Evolutionary conservation across 1,140 invertebrate genomes (phyloP).

Genomic region (Liolophura sinensis): DNA sequence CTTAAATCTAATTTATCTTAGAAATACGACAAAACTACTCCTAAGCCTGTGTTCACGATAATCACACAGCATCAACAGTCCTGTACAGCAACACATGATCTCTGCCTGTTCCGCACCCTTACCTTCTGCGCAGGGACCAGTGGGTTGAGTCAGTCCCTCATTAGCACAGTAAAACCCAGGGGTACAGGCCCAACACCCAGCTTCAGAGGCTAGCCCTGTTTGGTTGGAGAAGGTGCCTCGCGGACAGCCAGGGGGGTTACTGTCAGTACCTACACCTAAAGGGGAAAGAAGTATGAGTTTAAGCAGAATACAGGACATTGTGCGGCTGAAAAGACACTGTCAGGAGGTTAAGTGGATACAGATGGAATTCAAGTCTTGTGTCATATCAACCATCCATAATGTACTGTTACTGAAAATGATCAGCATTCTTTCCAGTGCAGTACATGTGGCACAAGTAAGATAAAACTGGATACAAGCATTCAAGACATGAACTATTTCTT

Average conservation of each 20-base stretch:
- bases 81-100: too few relatives aligned
- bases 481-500: too few relatives aligned
- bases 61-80: not conserved
- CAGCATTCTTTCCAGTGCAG: too few relatives aligned
- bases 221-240: slow-evolving; percentile 46
- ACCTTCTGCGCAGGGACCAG: slow-evolving; percentile 48
- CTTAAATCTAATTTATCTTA: too few relatives aligned
- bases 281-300: too few relatives aligned
- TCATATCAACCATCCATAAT: too few relatives aligned
- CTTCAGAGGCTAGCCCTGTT: slow-evolving; percentile 28
- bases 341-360: too few relatives aligned
- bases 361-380: too few relatives aligned
- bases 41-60: not conserved
- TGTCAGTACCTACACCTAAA: slow-evolving; percentile 37
- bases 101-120: not conserved
- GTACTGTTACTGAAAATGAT: too few relatives aligned
- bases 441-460: too few relatives aligned
- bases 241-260: slow-evolving; percentile 45
- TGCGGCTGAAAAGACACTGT: not conserved
- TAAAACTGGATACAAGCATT: too few relatives aligned
- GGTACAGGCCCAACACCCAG: slow-evolving; percentile 46
- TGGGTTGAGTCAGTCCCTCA: slow-evolving; percentile 42
- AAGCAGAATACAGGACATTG: not conserved
- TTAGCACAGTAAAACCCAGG: slow-evolving; percentile 49
- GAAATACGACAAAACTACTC: too few relatives aligned